Percentiles rank a stretch among this genome's conserved stretches.
These are phyloP conservation scores for Eristalinus sepulchralis DNA, from an alignment of 2,888 invertebrate species.

Conservation along the genomic window DNA sequence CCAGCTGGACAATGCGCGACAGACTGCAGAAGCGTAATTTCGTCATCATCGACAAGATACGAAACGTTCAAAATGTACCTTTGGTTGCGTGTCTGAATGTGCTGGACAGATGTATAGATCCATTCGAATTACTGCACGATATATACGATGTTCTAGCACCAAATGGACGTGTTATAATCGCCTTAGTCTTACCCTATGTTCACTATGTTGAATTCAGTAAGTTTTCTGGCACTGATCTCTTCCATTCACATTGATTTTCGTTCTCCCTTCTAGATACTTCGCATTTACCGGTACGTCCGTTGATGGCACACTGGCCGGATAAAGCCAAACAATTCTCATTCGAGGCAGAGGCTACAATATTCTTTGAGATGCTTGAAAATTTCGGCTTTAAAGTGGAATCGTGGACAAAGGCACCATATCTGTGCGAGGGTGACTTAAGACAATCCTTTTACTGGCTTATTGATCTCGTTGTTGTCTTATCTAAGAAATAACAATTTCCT, in stretches of 20 bases:
- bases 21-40: conserved; percentile 85
- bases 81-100: conserved; percentile 90
- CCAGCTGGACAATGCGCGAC: conserved; percentile 93
- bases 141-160: conserved; percentile 88
- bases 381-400: conserved; percentile 88
- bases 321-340: conserved; percentile 85
- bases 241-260: not conserved
- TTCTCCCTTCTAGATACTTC: conserved; percentile 82
- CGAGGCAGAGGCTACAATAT: conserved; percentile 90
- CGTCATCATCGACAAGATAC: conserved; percentile 78
- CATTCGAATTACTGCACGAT: conserved; percentile 88
- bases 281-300: conserved; percentile 82
- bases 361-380: conserved; percentile 83
- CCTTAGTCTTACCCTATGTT: conserved; percentile 95
- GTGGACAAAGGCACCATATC: conserved; percentile 96
- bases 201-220: conserved; percentile 95
- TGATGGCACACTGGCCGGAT: conserved; percentile 83
- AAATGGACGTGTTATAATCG: conserved; percentile 90
- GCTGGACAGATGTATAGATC: conserved; percentile 94
- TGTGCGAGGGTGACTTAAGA: conserved; percentile 97
- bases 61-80: conserved; percentile 77
- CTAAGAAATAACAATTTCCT: conserved; percentile 77
- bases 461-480: conserved; percentile 93
- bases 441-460: conserved; percentile 95
- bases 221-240: conserved; percentile 31